Evolutionary conservation across 2,113 vertebrate genomes (phyloP).

Genomic region (Anoura caudifer): DNA sequence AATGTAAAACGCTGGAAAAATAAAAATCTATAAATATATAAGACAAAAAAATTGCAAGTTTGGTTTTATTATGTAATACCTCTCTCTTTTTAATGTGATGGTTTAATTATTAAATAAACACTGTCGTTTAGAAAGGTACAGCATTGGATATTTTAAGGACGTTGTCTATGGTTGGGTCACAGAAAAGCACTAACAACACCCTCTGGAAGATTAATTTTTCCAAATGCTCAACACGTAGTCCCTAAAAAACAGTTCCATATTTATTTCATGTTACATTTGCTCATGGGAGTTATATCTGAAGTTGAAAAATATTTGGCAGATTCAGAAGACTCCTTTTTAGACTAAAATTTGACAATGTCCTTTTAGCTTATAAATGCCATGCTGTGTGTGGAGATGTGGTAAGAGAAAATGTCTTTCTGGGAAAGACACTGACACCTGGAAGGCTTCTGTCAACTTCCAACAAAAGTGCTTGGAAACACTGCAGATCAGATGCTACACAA

Average conservation of each 20-base stretch:
- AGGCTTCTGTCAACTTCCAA: conserved; percentile 49
- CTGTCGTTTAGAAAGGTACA: not conserved
- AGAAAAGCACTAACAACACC: not conserved
- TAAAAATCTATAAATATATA: not conserved
- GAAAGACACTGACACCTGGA: conserved; percentile 57
- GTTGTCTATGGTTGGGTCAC: not conserved
- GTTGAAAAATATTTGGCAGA: conserved; percentile 35
- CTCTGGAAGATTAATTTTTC: not conserved
- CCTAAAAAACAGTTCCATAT: not conserved
- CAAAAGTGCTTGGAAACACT: conserved; percentile 26
- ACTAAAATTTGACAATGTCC: conserved; percentile 33
- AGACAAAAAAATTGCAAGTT: not conserved
- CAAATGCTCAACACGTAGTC: not conserved
- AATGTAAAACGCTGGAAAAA: not conserved
- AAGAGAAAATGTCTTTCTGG: conserved; percentile 28
- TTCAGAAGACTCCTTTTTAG: not conserved
- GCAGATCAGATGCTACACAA: conserved; percentile 51
- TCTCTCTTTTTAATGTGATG: not conserved
- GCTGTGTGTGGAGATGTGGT: not conserved
- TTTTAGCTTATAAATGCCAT: conserved; percentile 42
- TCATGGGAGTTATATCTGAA: not conserved
- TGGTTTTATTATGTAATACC: not conserved
- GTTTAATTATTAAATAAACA: conserved; percentile 13
- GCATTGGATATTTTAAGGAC: not conserved
- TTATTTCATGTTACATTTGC: conserved; percentile 40